A percentile compares a stretch with the other conserved stretches of the same genome.
Evolutionary conservation across 53 echinoderm and acorn worm species (phyloP).

Genomic region (Mesocentrotus franciscanus): DNA sequence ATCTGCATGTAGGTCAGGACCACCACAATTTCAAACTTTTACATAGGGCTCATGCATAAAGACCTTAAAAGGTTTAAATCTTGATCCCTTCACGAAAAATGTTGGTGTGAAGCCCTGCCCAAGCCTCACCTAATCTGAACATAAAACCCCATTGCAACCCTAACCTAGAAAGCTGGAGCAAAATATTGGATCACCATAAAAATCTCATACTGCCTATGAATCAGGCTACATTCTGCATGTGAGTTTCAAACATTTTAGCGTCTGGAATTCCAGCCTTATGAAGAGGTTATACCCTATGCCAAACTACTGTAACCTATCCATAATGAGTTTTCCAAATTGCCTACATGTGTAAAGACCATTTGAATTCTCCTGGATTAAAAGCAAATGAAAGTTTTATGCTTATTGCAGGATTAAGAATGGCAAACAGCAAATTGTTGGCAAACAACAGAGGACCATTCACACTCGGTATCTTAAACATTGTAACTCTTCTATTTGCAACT

Average conservation of each 20-base stretch:
- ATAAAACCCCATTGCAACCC: too few relatives aligned
- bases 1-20: too few relatives aligned
- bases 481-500: too few relatives aligned
- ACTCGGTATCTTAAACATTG: not conserved
- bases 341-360: conserved; percentile 29
- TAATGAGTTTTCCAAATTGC: conserved; percentile 39
- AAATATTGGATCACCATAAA: not conserved
- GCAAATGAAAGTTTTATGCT: conserved; percentile 13
- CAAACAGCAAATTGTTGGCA: not conserved
- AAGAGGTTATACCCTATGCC: conserved; percentile 8
- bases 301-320: not conserved
- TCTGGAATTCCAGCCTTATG: conserved; percentile 20
- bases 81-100: too few relatives aligned
- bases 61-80: too few relatives aligned
- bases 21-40: too few relatives aligned
- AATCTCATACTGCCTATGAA: not conserved
- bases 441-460: not conserved
- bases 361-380: conserved; percentile 34
- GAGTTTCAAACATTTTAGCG: not conserved
- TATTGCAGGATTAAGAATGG: conserved; percentile 1
- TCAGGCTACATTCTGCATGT: not conserved
- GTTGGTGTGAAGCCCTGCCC: too few relatives aligned
- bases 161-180: too few relatives aligned
- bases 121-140: too few relatives aligned
- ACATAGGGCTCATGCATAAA: too few relatives aligned